Percentiles rank a stretch among this genome's conserved stretches.
These are phyloP conservation scores for Xylophagus ater DNA, from an alignment of 2,888 invertebrate species.

Conservation along the genomic window DNA sequence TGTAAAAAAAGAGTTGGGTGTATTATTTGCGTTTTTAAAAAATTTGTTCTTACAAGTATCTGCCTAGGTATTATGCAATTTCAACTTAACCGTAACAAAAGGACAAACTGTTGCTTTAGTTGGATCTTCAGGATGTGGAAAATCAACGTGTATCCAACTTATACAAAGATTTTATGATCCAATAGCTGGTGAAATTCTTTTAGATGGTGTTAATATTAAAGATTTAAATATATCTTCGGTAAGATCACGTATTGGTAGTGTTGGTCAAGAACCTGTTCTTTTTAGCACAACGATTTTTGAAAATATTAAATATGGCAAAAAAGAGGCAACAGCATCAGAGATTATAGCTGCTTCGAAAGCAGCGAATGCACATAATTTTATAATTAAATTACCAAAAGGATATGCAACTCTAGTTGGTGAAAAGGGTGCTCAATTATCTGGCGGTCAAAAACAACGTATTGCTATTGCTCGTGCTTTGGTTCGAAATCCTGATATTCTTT, in stretches of 20 bases:
- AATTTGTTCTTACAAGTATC: no score
- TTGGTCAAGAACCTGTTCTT: slow-evolving; percentile 70
- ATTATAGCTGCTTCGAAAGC: slow-evolving; percentile 53
- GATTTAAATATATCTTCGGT: slow-evolving; percentile 56
- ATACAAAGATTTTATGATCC: slow-evolving; percentile 58
- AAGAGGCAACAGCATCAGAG: slow-evolving; percentile 48
- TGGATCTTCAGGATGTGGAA: slow-evolving; percentile 60
- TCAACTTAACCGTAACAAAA: slow-evolving; percentile 45
- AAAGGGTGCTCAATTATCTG: slow-evolving; percentile 59
- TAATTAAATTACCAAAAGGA: slow-evolving; percentile 53
- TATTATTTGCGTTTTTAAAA: no score
- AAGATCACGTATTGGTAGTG: slow-evolving; percentile 61
- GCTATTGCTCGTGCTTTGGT: slow-evolving; percentile 67
- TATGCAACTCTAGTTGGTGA: slow-evolving; percentile 64
- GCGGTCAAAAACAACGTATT: slow-evolving; percentile 66
- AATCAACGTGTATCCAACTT: slow-evolving; percentile 62
- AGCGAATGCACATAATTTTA: slow-evolving; percentile 60
- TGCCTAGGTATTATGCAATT: slow-evolving; percentile 49
- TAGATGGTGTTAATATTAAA: slow-evolving; percentile 47
- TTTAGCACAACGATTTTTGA: slow-evolving; percentile 59
- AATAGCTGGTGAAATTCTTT: background rate
- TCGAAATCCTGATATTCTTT: slow-evolving; percentile 52
- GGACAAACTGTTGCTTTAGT: slow-evolving; percentile 56
- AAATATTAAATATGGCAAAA: slow-evolving; percentile 55
- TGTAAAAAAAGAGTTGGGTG: no score